Base-by-base conservation (phyloP, 2,888 invertebrate genomes). In the Aproaerema taeniolella region DNA sequence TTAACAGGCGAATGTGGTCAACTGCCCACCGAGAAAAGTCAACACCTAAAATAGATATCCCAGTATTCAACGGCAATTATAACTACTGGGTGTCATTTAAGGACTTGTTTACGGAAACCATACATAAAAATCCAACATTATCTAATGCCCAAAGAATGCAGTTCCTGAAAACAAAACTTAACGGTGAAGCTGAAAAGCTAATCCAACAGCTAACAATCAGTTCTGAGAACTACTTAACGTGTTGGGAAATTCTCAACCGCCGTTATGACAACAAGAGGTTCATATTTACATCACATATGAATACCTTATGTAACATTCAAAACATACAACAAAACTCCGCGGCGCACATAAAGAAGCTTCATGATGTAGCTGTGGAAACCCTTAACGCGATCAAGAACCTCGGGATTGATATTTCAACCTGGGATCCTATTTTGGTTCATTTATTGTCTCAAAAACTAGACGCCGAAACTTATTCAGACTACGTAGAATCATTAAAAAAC, bases 401-500 rank as follows among this genome's bases (percentile, higher is more conserved):
- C 11, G 46, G 41, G 0, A 39, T 47, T 2, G 46, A 47, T 28
- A 41, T 43, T 4, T 20, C 15, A n/a, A 25, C 43, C 1, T 50
- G 50, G 50, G 46, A 47, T 25, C 45, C 32, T 16, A 10, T 32
- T 1, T 7, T 50, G 3, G 42, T 44, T 1, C 34, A 46, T 29
- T 26, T 49, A 9, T 16, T 46, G 14, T 16, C 39, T 2, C 45
- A 46, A 44, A 50, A 47, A 44, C 37, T 47, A 30, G 47, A 50
- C 25, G 13, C 40, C 8, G 42, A 46, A n/a, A 40, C 42, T 8
- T 35, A 45, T 15, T 29, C 17, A 5, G 42, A 50, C 10, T 45
- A 49, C 16, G 16, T 47, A 8, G 32, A 38, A 17, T 42, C 43
- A 2, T 12, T 17, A 20, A 20, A 20, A 7, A 20, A 20, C 7